phyloP scores from a whole-genome alignment of 1,140 invertebrate genomes.

The Hydropsyche tenuis region DNA sequence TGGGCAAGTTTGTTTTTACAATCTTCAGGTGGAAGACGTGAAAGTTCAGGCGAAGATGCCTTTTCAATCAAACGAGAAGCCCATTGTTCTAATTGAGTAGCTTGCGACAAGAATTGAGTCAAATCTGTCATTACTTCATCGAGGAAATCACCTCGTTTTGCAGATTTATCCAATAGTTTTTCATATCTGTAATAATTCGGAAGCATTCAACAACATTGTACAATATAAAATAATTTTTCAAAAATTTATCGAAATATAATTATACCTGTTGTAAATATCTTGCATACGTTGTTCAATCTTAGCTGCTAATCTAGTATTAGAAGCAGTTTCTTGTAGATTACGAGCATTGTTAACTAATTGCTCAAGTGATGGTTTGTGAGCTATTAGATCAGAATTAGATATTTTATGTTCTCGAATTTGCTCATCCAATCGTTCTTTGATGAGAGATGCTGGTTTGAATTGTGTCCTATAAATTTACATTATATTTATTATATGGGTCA shows the following conservation, averaged over 20 bases:
- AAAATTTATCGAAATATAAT: neutral
- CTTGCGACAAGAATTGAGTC: conserved; percentile 73
- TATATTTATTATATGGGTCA: conserved; percentile 27
- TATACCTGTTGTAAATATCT: conserved; percentile 73
- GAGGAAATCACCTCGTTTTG: conserved; percentile 80
- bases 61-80: conserved; percentile 75
- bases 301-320: conserved; percentile 86
- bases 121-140: conserved; percentile 80
- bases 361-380: conserved; percentile 83
- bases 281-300: conserved; percentile 87
- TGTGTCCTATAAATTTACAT: conserved; percentile 62
- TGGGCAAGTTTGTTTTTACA: conserved; percentile 70
- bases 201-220: neutral
- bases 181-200: conserved; percentile 69
- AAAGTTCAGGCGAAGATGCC: conserved; percentile 75
- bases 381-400: conserved; percentile 83
- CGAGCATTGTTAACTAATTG: conserved; percentile 79
- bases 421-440: conserved; percentile 88
- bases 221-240: neutral
- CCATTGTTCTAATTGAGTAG: conserved; percentile 74
- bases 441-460: conserved; percentile 82
- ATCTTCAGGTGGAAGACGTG: conserved; percentile 73
- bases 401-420: conserved; percentile 84
- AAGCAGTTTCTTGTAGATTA: conserved; percentile 80
- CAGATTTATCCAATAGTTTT: conserved; percentile 80